Evolutionary conservation across 2,888 invertebrate genomes (phyloP).

Genomic region (Apocheima hispidaria): DNA sequence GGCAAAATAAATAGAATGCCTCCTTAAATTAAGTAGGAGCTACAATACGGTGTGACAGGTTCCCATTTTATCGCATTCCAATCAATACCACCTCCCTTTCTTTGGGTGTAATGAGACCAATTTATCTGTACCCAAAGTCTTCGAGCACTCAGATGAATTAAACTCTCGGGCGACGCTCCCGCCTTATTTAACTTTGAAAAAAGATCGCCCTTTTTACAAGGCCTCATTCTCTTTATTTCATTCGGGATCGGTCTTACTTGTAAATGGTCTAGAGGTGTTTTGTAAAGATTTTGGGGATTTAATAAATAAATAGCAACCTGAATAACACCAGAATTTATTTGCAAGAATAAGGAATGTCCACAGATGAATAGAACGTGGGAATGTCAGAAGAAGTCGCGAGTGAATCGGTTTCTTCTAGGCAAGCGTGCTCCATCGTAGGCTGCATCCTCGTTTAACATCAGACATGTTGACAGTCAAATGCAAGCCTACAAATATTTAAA

Average conservation of each 20-base stretch:
- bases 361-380: too few relatives aligned
- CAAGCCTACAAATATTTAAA: too few relatives aligned
- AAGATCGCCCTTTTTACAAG: conserved; percentile 36
- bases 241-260: conserved; percentile 10
- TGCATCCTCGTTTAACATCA: too few relatives aligned
- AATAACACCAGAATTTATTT: too few relatives aligned
- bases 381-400: too few relatives aligned
- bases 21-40: background rate
- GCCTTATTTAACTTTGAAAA: conserved; percentile 40
- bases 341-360: too few relatives aligned
- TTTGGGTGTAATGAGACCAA: conserved; percentile 69
- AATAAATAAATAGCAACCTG: conserved; percentile 3
- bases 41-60: conserved; percentile 48
- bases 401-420: too few relatives aligned
- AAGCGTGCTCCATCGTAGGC: too few relatives aligned
- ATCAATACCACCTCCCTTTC: conserved; percentile 56
- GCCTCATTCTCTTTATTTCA: conserved; percentile 22
- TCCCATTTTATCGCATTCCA: conserved; percentile 51
- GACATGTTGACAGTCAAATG: too few relatives aligned
- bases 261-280: conserved; percentile 23
- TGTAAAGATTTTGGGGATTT: conserved; percentile 18
- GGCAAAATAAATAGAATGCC: background rate
- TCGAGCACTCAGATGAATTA: conserved; percentile 65
- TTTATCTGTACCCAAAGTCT: conserved; percentile 65
- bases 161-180: conserved; percentile 51